These are phyloP conservation scores for Rallus crepitans DNA, from an alignment of 2,797 vertebrate genomes.

Conservation along the genomic window DNA sequence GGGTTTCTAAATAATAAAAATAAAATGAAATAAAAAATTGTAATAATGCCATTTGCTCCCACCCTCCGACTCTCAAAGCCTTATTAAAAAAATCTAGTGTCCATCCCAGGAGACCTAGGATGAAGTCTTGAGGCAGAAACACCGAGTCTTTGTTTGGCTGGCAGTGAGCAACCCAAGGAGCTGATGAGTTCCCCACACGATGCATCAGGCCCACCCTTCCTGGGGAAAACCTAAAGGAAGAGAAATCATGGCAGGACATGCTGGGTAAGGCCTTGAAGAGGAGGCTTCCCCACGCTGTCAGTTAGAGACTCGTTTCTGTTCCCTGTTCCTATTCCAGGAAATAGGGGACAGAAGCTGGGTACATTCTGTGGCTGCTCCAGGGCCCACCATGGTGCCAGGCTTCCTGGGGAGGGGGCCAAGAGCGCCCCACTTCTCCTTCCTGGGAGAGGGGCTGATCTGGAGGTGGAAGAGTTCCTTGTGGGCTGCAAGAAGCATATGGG, in stretches of 20 bases:
- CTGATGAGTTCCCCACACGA: not conserved
- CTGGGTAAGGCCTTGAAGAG: not conserved
- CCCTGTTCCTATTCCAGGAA: not conserved
- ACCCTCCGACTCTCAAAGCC: not conserved
- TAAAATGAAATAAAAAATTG: too few relatives aligned
- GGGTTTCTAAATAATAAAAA: not conserved
- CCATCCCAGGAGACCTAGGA: not conserved
- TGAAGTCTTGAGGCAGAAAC: not conserved
- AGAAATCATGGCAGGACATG: not conserved
- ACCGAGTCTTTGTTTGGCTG: not conserved
- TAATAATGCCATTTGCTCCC: not conserved
- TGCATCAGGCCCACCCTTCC: not conserved
- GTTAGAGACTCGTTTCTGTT: not conserved
- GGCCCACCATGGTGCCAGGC: not conserved
- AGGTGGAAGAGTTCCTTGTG: not conserved
- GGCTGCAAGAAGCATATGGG: not conserved
- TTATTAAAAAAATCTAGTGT: not conserved
- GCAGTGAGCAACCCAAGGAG: not conserved
- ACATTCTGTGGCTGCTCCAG: not conserved
- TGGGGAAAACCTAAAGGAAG: not conserved
- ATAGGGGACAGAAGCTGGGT: not conserved
- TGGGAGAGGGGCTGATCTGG: accelerated
- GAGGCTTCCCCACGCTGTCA: not conserved
- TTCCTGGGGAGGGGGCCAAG: not conserved
- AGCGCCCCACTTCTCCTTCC: not conserved